A percentile compares a stretch with the other conserved stretches of the same genome.
Conservation (phyloP, 2,888 invertebrate species). For the Loripinus fragilis region DNA sequence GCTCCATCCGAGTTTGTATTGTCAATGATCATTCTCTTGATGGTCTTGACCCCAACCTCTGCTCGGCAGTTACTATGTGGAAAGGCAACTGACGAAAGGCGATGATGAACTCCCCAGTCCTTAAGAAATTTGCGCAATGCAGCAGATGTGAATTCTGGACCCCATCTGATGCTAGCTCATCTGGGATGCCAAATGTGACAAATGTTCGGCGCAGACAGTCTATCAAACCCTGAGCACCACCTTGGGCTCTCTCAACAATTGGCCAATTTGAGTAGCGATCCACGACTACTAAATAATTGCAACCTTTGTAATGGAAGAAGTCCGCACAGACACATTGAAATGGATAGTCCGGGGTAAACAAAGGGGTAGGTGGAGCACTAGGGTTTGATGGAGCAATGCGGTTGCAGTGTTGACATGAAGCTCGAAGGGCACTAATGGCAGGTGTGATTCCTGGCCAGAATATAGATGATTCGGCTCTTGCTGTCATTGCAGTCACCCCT, state of each 20-base stretch:
- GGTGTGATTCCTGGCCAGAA: slow-evolving; percentile 69
- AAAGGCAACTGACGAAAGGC: slow-evolving; percentile 69
- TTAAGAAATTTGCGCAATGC: slow-evolving; percentile 59
- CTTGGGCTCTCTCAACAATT: too few species aligned
- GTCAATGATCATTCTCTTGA: slow-evolving; percentile 68
- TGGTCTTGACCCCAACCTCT: slow-evolving; percentile 66
- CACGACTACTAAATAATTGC: too few species aligned
- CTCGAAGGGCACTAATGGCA: slow-evolving; percentile 38
- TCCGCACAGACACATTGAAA: too few species aligned
- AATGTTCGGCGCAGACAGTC: slow-evolving; percentile 58
- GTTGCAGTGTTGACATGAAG: slow-evolving; percentile 57
- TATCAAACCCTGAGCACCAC: slow-evolving; percentile 57
- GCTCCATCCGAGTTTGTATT: slow-evolving; percentile 62
- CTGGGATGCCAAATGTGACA: slow-evolving; percentile 63
- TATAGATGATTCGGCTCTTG: slow-evolving; percentile 63
- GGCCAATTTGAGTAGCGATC: slow-evolving; percentile 69
- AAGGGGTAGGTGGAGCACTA: slow-evolving; percentile 59
- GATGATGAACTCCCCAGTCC: slow-evolving; percentile 68
- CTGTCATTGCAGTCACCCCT: slow-evolving; percentile 60
- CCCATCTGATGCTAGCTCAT: slow-evolving; percentile 67
- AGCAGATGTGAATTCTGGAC: slow-evolving; percentile 64
- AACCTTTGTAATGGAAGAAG: too few species aligned
- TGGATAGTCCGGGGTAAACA: slow-evolving; percentile 50
- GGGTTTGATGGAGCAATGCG: slow-evolving; percentile 63
- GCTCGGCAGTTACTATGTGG: too few species aligned